These are phyloP conservation scores for Prolemur simus DNA, from an alignment of 2,113 vertebrate species.

Conservation along the genomic window DNA sequence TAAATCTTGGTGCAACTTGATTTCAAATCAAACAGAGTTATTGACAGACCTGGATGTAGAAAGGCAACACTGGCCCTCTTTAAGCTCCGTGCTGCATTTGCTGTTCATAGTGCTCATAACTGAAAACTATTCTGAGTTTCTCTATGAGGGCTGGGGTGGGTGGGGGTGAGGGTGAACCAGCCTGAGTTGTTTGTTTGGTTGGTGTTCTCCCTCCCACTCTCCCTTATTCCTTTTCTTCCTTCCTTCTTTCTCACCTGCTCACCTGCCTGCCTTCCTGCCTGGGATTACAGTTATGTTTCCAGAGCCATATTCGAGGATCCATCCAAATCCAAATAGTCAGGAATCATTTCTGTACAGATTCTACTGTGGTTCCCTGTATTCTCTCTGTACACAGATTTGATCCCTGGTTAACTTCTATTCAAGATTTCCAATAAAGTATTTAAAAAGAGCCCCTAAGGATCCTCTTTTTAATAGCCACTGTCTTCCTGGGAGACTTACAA, in stretches of 20 bases:
- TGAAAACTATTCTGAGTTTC: neutral
- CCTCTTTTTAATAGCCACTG: neutral
- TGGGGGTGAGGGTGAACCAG: neutral
- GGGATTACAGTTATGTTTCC: neutral
- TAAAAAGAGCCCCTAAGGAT: neutral
- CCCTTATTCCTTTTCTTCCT: neutral
- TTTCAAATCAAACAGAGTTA: neutral
- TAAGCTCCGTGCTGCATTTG: neutral
- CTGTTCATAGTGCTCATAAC: neutral
- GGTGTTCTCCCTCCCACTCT: too few species aligned
- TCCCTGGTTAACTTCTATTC: neutral
- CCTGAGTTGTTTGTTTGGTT: neutral
- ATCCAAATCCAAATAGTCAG: neutral
- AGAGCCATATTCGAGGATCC: neutral
- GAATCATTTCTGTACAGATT: neutral
- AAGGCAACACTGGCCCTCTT: accelerated
- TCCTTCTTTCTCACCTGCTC: neutral
- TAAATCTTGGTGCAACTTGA: neutral
- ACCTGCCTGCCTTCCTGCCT: neutral
- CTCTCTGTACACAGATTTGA: neutral
- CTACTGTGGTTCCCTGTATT: neutral
- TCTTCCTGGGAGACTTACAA: neutral
- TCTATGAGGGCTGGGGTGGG: accelerated
- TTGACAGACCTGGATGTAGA: neutral
- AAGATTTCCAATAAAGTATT: neutral